These are phyloP conservation scores for Lepisosteus osseus DNA, from an alignment of 2,113 vertebrate species.

Conservation along the genomic window DNA sequence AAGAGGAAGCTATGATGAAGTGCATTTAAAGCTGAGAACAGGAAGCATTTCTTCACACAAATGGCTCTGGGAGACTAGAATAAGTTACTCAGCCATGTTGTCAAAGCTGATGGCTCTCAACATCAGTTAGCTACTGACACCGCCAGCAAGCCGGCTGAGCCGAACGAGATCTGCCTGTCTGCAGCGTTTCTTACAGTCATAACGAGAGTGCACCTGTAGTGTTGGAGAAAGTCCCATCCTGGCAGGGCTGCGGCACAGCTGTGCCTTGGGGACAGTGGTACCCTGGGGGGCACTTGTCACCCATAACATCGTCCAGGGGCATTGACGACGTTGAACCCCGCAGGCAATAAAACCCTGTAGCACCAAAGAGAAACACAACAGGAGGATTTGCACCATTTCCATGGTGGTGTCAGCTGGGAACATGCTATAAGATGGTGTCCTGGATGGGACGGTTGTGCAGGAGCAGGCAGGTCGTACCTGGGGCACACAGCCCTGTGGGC, in stretches of 20 bases:
- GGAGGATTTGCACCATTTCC: neutral
- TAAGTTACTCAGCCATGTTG: no score
- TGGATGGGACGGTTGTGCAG: no score
- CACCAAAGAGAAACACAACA: neutral
- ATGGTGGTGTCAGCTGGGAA: neutral
- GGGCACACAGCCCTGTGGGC: constrained; percentile 64
- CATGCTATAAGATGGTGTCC: neutral
- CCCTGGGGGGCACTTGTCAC: constrained; percentile 66
- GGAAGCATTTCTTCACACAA: no score
- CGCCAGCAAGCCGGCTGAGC: no score
- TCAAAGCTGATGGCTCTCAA: no score
- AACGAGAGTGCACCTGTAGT: constrained; percentile 59
- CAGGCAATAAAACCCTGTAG: constrained; percentile 77
- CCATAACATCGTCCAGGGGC: constrained; percentile 64
- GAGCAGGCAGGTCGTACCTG: constrained; percentile 43
- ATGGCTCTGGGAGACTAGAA: no score
- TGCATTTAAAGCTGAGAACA: no score
- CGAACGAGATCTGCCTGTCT: no score
- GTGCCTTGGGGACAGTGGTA: constrained; percentile 73
- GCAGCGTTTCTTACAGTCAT: neutral
- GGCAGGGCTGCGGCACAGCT: constrained; percentile 59
- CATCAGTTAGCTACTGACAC: no score
- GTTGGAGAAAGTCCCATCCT: constrained; percentile 66
- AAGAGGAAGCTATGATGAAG: no score
- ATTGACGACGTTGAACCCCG: constrained; percentile 56